Percentiles rank a stretch among this genome's conserved stretches.
Conservation (phyloP, 2,888 invertebrate genomes). For the Drosophila formosana region DNA sequence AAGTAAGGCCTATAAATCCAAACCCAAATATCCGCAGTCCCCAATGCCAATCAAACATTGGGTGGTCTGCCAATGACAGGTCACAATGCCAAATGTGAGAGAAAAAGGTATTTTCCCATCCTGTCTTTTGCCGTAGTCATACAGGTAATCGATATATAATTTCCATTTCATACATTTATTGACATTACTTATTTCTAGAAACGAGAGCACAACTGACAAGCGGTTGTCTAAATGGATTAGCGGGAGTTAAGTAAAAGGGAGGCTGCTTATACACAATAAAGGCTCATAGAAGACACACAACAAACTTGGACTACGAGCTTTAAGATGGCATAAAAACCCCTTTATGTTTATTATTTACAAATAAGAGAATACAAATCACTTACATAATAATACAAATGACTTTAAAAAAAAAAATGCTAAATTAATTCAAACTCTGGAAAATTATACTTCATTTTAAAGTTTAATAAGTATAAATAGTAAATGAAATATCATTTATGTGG, state of each 20-base stretch:
- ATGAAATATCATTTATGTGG: conserved; percentile 46
- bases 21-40: conserved; percentile 50
- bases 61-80: conserved; percentile 55
- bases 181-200: conserved; percentile 60
- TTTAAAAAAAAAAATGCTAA: too few relatives aligned
- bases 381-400: too few relatives aligned
- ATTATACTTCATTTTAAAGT: too few relatives aligned
- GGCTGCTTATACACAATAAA: too few relatives aligned
- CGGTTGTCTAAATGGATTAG: neutral
- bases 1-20: conserved; percentile 47
- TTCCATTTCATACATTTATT: conserved; percentile 63
- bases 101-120: neutral
- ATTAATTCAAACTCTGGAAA: too few relatives aligned
- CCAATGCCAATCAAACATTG: conserved; percentile 68
- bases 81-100: conserved; percentile 2
- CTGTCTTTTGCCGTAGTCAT: conserved; percentile 10
- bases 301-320: too few relatives aligned
- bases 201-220: conserved; percentile 22
- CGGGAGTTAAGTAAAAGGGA: neutral
- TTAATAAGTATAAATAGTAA: conserved; percentile 60
- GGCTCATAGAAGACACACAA: too few relatives aligned
- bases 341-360: too few relatives aligned
- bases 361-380: too few relatives aligned
- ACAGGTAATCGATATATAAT: conserved; percentile 66
- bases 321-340: too few relatives aligned